These are phyloP conservation scores for Eupithecia subfuscata DNA, from an alignment of 2,888 invertebrate genomes.

Conservation along the genomic window DNA sequence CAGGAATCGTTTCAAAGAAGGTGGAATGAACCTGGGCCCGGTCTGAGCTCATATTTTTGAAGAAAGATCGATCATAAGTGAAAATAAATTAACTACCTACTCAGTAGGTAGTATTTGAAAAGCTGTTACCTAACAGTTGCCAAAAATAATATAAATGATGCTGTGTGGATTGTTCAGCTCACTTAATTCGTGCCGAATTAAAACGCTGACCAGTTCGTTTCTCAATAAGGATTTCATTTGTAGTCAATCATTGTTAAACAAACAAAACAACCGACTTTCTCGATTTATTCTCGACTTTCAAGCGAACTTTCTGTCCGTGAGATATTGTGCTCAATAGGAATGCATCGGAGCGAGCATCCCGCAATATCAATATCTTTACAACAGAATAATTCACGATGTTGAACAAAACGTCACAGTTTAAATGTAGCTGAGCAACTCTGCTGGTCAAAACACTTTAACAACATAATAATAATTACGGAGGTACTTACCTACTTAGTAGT, in stretches of 20 bases:
- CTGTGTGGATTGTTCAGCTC: neutral
- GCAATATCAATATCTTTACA: constrained; percentile 75
- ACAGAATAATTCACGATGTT: constrained; percentile 45
- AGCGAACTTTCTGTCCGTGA: constrained; percentile 49
- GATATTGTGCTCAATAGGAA: constrained; percentile 67
- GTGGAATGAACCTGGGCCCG: too few relatives aligned
- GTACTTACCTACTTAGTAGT: too few relatives aligned
- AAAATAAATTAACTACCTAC: too few relatives aligned
- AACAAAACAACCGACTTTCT: constrained; percentile 37
- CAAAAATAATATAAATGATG: neutral
- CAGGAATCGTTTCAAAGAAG: too few relatives aligned
- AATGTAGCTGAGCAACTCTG: constrained; percentile 12
- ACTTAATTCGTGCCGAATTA: neutral
- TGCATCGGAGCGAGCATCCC: constrained; percentile 57
- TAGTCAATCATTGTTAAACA: constrained; percentile 13
- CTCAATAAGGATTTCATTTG: constrained; percentile 1
- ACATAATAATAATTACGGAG: neutral
- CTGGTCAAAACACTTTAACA: neutral
- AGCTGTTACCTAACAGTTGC: neutral
- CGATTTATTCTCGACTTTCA: constrained; percentile 47
- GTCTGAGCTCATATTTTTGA: too few relatives aligned
- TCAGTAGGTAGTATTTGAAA: neutral
- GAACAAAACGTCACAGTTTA: constrained; percentile 47
- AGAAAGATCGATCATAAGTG: too few relatives aligned
- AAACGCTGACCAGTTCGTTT: neutral